These are phyloP conservation scores for Gambusia holbrooki DNA, from an alignment of 2,113 vertebrate genomes.

Conservation along the genomic window DNA sequence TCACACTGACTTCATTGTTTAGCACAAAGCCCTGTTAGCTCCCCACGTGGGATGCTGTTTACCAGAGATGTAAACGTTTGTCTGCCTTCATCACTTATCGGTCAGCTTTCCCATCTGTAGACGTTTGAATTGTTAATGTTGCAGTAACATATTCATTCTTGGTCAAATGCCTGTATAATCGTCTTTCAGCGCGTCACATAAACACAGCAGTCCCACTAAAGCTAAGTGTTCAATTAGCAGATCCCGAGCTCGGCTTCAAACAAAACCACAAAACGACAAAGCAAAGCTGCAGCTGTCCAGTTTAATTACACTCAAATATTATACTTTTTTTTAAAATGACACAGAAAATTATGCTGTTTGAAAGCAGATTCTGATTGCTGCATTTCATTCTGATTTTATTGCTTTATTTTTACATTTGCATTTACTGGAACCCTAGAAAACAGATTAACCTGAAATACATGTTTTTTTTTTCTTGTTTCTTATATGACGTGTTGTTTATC, in stretches of 20 bases:
- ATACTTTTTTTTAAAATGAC: not conserved
- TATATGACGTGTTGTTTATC: no score
- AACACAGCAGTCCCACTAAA: not conserved
- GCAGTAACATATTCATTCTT: not conserved
- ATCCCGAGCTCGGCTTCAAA: not conserved
- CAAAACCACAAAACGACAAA: not conserved
- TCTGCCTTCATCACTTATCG: not conserved
- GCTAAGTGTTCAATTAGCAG: not conserved
- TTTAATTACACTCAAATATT: not conserved
- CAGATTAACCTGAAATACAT: no score
- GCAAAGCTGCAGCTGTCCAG: not conserved
- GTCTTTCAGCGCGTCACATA: not conserved
- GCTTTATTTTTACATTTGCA: not conserved
- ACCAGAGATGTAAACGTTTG: not conserved
- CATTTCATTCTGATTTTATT: not conserved
- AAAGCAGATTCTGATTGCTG: not conserved
- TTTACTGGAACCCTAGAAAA: no score
- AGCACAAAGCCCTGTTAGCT: not conserved
- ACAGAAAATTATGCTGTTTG: not conserved
- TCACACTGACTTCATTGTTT: not conserved
- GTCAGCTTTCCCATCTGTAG: not conserved
- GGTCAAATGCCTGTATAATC: not conserved
- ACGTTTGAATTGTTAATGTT: not conserved
- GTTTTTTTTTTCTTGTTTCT: no score
- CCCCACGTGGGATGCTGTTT: not conserved